Conservation (phyloP, 2,797 vertebrate genomes). For the Premnoplex brunnescens region DNA sequence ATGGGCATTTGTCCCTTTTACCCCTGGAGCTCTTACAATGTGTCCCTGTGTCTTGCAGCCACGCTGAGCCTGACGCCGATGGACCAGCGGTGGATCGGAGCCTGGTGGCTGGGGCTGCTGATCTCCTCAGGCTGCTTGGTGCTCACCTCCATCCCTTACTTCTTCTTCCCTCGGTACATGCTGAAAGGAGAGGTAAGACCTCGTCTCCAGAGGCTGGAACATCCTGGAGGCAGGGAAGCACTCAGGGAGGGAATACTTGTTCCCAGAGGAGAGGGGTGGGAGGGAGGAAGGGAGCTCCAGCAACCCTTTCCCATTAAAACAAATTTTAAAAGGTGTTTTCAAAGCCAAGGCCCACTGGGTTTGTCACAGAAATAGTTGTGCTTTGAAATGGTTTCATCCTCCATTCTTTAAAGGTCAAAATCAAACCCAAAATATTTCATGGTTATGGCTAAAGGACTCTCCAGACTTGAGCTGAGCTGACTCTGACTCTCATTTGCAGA, state of each 20-base stretch:
- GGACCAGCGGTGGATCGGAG: slow-evolving; percentile 95
- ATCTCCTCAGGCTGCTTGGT: slow-evolving; percentile 82
- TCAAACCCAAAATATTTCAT: not conserved
- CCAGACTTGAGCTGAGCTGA: not conserved
- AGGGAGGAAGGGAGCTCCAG: not conserved
- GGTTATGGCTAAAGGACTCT: not conserved
- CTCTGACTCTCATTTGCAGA: not conserved
- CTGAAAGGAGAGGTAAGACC: slow-evolving; percentile 73
- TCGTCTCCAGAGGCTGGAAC: not conserved
- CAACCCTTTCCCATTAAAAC: not conserved
- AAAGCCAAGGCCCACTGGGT: not conserved
- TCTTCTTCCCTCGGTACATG: slow-evolving; percentile 91
- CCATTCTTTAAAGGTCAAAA: not conserved
- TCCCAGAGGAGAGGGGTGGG: not conserved
- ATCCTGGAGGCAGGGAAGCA: not conserved
- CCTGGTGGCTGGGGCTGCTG: slow-evolving; percentile 97
- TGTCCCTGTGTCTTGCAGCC: slow-evolving; percentile 58
- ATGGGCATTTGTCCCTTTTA: not conserved
- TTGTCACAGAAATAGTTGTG: not conserved
- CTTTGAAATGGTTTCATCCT: not conserved
- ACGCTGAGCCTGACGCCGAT: slow-evolving; percentile 74
- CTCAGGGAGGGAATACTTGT: not conserved
- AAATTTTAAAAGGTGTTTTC: not conserved
- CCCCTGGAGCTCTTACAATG: not conserved
- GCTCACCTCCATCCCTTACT: slow-evolving; percentile 92